phyloP scores from a whole-genome alignment of 2,888 invertebrate species.

The Diabrotica balteata region DNA sequence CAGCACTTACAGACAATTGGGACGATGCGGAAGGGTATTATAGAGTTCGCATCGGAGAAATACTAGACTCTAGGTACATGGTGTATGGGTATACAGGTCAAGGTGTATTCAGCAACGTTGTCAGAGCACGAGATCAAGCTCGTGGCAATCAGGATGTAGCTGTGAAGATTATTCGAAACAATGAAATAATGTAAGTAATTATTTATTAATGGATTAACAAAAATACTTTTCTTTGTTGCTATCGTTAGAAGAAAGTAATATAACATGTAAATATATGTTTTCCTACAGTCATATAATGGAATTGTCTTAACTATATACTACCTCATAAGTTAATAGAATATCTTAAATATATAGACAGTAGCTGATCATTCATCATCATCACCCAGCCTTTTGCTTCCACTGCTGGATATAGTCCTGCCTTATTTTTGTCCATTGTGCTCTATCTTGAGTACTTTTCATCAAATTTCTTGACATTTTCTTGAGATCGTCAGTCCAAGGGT shows the following conservation, averaged over 20 bases:
- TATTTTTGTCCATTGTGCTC: no score
- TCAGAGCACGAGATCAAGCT: conserved; percentile 90
- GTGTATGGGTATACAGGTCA: conserved; percentile 99
- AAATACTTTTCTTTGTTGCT: background rate
- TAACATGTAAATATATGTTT: no score
- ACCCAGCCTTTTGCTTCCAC: no score
- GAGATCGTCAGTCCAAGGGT: no score
- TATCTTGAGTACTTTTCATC: no score
- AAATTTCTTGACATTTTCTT: no score
- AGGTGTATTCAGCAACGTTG: conserved; percentile 97
- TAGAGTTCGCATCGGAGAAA: conserved; percentile 93
- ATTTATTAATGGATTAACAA: background rate
- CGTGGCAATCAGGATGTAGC: conserved; percentile 90
- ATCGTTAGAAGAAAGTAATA: background rate
- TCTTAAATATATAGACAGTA: no score
- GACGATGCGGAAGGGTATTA: conserved; percentile 99
- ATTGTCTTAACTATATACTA: no score
- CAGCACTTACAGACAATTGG: conserved; percentile 97
- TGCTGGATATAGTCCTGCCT: no score
- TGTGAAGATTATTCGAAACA: conserved; percentile 98
- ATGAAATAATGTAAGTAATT: conserved; percentile 88
- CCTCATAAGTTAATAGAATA: no score
- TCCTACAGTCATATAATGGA: no score
- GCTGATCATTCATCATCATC: no score
- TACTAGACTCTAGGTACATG: conserved; percentile 87